phyloP scores from a whole-genome alignment of 2,888 invertebrate species.

The Lasioglossum oenotherae region DNA sequence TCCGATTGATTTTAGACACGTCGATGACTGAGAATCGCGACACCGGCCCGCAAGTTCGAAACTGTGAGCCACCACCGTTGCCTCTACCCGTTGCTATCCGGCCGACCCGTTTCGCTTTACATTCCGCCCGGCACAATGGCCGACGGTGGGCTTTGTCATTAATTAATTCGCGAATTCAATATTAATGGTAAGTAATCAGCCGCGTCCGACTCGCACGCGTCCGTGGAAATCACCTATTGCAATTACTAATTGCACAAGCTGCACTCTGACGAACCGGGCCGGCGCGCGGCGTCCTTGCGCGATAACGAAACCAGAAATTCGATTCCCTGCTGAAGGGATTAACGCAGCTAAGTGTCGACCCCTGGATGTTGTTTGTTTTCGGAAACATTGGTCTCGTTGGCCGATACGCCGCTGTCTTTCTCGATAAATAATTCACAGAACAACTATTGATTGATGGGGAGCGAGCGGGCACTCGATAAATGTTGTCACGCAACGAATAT shows the following conservation, averaged over 20 bases:
- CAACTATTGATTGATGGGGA: background rate
- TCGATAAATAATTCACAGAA: background rate
- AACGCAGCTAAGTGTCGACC: background rate
- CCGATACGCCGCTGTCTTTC: background rate
- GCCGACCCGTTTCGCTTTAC: constrained; percentile 21
- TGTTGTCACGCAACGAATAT: constrained; percentile 2
- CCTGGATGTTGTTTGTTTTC: background rate
- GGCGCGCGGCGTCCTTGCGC: background rate
- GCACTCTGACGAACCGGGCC: constrained; percentile 56
- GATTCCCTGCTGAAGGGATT: background rate
- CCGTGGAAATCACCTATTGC: constrained; percentile 76
- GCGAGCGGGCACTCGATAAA: background rate
- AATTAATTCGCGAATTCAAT: constrained; percentile 82
- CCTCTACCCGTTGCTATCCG: background rate
- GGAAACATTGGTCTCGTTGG: background rate
- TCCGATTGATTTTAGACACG: constrained; percentile 79
- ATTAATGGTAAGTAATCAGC: constrained; percentile 83
- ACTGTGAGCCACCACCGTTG: background rate
- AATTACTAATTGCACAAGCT: constrained; percentile 79
- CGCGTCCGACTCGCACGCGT: constrained; percentile 55
- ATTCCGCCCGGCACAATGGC: constrained; percentile 71
- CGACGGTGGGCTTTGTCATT: constrained; percentile 77
- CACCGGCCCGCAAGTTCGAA: background rate
- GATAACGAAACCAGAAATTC: constrained; percentile 54
- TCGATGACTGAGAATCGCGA: constrained; percentile 62